Evolutionary conservation across 2,888 invertebrate species (phyloP).

Genomic region (Myopa testacea): DNA sequence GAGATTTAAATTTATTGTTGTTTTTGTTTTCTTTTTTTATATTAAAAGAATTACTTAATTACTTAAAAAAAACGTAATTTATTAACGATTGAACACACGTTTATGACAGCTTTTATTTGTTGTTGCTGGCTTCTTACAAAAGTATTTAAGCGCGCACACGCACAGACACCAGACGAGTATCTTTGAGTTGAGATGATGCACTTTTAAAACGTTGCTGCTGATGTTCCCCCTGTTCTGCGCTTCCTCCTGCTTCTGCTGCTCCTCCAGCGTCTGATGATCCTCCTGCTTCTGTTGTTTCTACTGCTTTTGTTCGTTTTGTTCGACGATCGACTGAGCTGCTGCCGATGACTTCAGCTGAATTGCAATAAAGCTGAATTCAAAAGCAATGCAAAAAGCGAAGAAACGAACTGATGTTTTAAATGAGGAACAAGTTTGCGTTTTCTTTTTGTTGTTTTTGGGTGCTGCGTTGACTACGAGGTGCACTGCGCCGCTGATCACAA

Average conservation of each 20-base stretch:
- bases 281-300: too few species aligned
- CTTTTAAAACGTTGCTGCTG: not conserved
- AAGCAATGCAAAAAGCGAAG: not conserved
- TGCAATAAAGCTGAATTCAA: slow-evolving; percentile 5
- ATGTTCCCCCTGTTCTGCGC: too few species aligned
- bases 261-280: too few species aligned
- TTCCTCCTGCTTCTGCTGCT: too few species aligned
- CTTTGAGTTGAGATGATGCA: slow-evolving; percentile 1
- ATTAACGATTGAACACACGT: not conserved
- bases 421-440: not conserved
- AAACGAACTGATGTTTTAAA: not conserved
- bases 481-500: too few species aligned
- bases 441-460: not conserved
- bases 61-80: too few species aligned
- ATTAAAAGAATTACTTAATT: too few species aligned
- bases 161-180: not conserved
- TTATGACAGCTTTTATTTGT: slow-evolving; percentile 4
- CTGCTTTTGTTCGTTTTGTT: too few species aligned
- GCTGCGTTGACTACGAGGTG: not conserved
- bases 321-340: not conserved
- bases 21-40: too few species aligned
- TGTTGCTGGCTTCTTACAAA: not conserved
- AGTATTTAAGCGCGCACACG: not conserved
- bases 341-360: not conserved
- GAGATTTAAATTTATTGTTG: too few species aligned